These are phyloP conservation scores for Bombyx mandarina DNA, from an alignment of 1,140 invertebrate species.

Conservation along the genomic window DNA sequence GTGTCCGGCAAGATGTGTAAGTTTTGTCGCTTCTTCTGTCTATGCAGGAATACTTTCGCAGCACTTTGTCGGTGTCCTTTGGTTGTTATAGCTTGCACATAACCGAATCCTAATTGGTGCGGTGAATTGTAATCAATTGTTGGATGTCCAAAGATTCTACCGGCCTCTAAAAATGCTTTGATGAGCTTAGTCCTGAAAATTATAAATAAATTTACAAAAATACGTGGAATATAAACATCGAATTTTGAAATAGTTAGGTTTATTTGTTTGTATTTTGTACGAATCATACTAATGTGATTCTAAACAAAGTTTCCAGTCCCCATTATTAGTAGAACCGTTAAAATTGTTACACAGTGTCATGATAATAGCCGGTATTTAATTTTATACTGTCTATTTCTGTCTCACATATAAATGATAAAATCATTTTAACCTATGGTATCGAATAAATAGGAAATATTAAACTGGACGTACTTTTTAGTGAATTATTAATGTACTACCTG, in stretches of 20 bases:
- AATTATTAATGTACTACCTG: conserved; percentile 35
- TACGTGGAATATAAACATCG: too few relatives aligned
- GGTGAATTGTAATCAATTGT: conserved; percentile 69
- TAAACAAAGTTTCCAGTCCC: too few relatives aligned
- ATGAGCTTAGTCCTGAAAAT: conserved; percentile 67
- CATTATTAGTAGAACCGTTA: too few relatives aligned
- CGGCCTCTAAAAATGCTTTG: conserved; percentile 72
- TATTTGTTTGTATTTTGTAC: too few relatives aligned
- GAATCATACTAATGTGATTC: too few relatives aligned
- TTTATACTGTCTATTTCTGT: too few relatives aligned
- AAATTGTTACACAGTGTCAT: too few relatives aligned
- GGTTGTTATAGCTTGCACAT: conserved; percentile 75
- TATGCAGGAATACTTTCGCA: conserved; percentile 73
- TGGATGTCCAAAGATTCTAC: conserved; percentile 69
- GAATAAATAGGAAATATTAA: not conserved
- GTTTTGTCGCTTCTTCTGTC: conserved; percentile 74
- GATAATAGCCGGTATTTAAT: too few relatives aligned
- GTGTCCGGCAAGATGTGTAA: conserved; percentile 74
- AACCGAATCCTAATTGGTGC: conserved; percentile 70
- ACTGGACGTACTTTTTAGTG: not conserved
- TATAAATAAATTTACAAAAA: not conserved
- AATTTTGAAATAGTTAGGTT: too few relatives aligned
- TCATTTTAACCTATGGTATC: too few relatives aligned
- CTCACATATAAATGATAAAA: too few relatives aligned
- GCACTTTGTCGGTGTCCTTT: conserved; percentile 69